Base-by-base conservation (phyloP, 2,797 vertebrate species). In the Periparus ater region DNA sequence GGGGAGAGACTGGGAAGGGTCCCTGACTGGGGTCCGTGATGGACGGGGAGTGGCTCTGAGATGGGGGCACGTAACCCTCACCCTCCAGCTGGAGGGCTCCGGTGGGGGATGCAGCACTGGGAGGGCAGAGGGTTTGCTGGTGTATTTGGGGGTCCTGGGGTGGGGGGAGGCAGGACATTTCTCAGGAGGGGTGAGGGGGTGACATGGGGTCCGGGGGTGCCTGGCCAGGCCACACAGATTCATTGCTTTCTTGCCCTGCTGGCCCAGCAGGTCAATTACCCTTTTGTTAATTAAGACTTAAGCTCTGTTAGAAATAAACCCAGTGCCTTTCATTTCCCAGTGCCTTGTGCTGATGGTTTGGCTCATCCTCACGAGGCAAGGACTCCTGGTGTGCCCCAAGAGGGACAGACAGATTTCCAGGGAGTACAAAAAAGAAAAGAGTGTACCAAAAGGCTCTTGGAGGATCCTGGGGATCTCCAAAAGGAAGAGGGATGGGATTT, bases 271-370 rank as follows among this genome's bases (percentile, higher is more conserved):
- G 23, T 53, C 29, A 26, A 5, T 67, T 60, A 50, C 7, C 13
- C 11, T 25, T 25, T 48, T 58, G 26, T 63, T 54, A 66, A 58
- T 13, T 27, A 42, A 26, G 17, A 54, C 8, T 48, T 65, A 4
- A 25, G 16, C 45, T 48, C 45, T 65, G 5, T 44, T 83, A 60
- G 18, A 78, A 91, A 93, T 95, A 96, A 96, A 91, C 11, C 0
- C 53, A 70, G 91, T 96, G 94, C 91, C 92, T 93, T 96, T 79
- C 65, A 82, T 44, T 76, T 68, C 47, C 17, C 23, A 53, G 71
- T 0, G 3, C 54, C 38, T 21, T 7, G 62, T 81, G 27, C 21
- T 4, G 0, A 4, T 62, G 47, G 8, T 50, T 34, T 40, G 8
- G 17, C 57, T 92, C 17, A 10, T 11, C 30, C 30, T 36, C 9